phyloP scores from a whole-genome alignment of 1,140 invertebrate species.

The Drosophila carrolli region DNA sequence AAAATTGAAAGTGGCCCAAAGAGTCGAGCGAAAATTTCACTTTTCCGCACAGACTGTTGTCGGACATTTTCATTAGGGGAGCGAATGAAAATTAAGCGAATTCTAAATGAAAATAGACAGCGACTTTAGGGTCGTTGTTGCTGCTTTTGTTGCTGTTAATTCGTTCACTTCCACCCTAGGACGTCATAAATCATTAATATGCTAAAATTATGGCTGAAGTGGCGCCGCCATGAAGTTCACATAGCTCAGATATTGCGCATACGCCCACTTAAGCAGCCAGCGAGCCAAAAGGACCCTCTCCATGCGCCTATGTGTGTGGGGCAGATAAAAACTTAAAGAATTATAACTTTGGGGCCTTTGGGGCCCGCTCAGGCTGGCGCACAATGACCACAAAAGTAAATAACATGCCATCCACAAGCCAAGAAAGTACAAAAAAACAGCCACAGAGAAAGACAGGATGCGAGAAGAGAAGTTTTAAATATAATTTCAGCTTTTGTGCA shows the following conservation, averaged over 20 bases:
- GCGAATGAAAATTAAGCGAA: conserved; percentile 74
- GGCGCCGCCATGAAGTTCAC: conserved; percentile 26
- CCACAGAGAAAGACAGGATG: conserved; percentile 15
- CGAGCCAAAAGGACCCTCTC: conserved; percentile 33
- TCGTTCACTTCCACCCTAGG: conserved; percentile 19
- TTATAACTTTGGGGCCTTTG: conserved; percentile 80
- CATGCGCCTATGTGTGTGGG: conserved; percentile 16
- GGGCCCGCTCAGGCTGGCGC: conserved; percentile 42
- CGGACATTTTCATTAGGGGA: conserved; percentile 69
- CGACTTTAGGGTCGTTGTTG: conserved; percentile 24
- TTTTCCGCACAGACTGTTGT: conserved; percentile 26
- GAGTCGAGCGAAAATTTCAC: conserved; percentile 45
- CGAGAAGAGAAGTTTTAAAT: conserved; percentile 63
- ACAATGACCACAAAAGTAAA: conserved; percentile 82
- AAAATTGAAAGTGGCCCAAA: conserved; percentile 69
- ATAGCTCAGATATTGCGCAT: conserved; percentile 62
- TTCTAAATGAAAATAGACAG: conserved; percentile 75
- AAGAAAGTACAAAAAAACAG: conserved; percentile 21
- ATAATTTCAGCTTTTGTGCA: conserved; percentile 80
- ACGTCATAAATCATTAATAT: conserved; percentile 78
- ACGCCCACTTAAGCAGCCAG: conserved; percentile 71
- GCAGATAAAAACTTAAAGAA: conserved; percentile 81
- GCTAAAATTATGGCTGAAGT: conserved; percentile 42
- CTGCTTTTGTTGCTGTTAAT: conserved; percentile 34
- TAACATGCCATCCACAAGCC: conserved; percentile 58